These are phyloP conservation scores for Aphaenogaster rudis DNA, from an alignment of 1,140 invertebrate species.

Conservation along the genomic window DNA sequence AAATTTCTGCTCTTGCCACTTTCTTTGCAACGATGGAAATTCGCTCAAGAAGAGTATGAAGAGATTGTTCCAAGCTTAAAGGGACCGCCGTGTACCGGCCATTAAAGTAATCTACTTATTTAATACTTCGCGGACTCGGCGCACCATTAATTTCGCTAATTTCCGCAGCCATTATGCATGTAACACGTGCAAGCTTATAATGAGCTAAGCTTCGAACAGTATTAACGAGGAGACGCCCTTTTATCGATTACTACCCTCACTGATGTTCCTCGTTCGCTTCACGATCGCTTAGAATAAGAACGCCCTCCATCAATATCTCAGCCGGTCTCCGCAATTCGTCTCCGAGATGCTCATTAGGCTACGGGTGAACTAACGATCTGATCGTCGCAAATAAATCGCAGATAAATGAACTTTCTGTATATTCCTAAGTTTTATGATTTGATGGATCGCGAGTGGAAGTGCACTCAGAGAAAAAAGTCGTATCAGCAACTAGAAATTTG, in stretches of 20 bases:
- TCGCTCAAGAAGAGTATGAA: conserved; percentile 21
- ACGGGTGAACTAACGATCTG: conserved; percentile 21
- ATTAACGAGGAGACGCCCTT: conserved; percentile 65
- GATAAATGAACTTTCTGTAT: neutral
- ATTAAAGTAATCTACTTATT: conserved; percentile 66
- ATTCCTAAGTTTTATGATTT: neutral
- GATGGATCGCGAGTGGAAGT: neutral
- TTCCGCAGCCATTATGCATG: conserved; percentile 57
- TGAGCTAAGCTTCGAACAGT: conserved; percentile 65
- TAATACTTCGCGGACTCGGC: conserved; percentile 61
- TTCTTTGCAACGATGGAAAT: conserved; percentile 14
- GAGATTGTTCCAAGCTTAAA: conserved; percentile 47
- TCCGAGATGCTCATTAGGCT: conserved; percentile 44
- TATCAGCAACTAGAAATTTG: no score
- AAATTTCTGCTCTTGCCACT: conserved; percentile 1
- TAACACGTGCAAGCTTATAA: conserved; percentile 65
- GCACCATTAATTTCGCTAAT: conserved; percentile 63
- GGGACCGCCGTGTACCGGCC: conserved; percentile 18
- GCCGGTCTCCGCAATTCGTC: conserved; percentile 40
- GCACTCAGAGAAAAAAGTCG: no score
- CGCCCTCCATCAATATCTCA: conserved; percentile 52
- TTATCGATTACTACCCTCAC: conserved; percentile 54
- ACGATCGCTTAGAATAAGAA: conserved; percentile 61
- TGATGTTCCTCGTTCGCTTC: conserved; percentile 56
- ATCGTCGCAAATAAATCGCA: conserved; percentile 40